phyloP scores from a whole-genome alignment of 1,140 invertebrate genomes.

The Psilanteris sp. region DNA sequence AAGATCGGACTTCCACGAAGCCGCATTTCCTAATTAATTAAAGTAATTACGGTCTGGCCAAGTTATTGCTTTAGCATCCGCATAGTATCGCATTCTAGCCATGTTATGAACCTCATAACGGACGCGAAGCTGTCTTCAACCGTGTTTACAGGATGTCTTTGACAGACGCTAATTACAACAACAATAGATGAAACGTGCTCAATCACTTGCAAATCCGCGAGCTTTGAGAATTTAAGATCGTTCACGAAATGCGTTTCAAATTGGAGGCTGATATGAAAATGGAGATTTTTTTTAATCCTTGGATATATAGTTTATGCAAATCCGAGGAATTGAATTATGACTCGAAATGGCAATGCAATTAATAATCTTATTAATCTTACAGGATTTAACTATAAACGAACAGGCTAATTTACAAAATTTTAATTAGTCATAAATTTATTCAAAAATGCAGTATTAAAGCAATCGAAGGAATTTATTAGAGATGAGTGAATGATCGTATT shows the following conservation, averaged over 20 bases:
- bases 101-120: conserved; percentile 73
- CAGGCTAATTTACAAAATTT: too few relatives aligned
- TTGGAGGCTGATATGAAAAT: too few relatives aligned
- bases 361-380: too few relatives aligned
- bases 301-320: too few relatives aligned
- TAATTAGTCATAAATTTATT: too few relatives aligned
- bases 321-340: too few relatives aligned
- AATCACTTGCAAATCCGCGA: conserved; percentile 27
- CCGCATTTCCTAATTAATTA: conserved; percentile 77
- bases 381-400: too few relatives aligned
- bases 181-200: conserved; percentile 46
- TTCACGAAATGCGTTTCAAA: conserved; percentile 5
- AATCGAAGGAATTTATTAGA: too few relatives aligned
- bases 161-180: conserved; percentile 52
- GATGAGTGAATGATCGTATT: too few relatives aligned
- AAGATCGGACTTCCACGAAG: conserved; percentile 75
- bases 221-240: conserved; percentile 11
- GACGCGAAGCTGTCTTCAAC: conserved; percentile 61
- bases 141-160: conserved; percentile 54
- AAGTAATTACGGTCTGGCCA: conserved; percentile 75
- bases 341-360: too few relatives aligned
- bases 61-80: conserved; percentile 73
- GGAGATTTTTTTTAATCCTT: too few relatives aligned
- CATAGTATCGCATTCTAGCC: conserved; percentile 67
- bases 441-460: too few relatives aligned